Percentiles rank a stretch among this genome's conserved stretches.
phyloP scores from a whole-genome alignment of 2,888 invertebrate genomes.

The Elaeidobius kamerunicus region DNA sequence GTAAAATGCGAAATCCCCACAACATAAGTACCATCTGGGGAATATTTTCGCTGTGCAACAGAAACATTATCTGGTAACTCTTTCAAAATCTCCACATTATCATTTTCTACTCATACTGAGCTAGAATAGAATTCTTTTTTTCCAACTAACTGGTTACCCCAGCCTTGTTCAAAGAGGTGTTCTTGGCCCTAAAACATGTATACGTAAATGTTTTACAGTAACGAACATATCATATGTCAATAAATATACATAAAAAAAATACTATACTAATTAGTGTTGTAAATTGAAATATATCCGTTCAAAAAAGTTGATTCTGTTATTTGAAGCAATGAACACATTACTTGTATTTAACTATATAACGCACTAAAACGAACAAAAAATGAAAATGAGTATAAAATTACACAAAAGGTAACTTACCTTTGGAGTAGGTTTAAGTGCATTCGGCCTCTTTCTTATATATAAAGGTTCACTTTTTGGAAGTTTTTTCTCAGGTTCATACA shows the following conservation, averaged over 20 bases:
- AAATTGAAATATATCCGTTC: too few species aligned
- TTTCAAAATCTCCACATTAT: constrained; percentile 55
- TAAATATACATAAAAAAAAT: too few species aligned
- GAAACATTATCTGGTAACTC: constrained; percentile 59
- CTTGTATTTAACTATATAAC: too few species aligned
- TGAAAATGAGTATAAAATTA: too few species aligned
- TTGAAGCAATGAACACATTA: too few species aligned
- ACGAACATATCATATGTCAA: too few species aligned
- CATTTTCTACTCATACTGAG: constrained; percentile 63
- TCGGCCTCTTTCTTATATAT: constrained; percentile 59
- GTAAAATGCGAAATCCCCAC: constrained; percentile 72
- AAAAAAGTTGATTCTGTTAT: too few species aligned
- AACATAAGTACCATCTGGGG: constrained; percentile 54
- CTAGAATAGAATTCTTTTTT: constrained; percentile 67
- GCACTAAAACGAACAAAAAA: too few species aligned
- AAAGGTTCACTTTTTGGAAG: constrained; percentile 70
- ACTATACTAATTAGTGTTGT: too few species aligned
- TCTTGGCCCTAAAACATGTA: constrained; percentile 79
- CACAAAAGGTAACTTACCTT: constrained; percentile 33
- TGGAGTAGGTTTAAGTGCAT: constrained; percentile 31
- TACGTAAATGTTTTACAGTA: too few species aligned
- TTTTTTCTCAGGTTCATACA: constrained; percentile 83
- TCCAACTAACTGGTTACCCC: constrained; percentile 83
- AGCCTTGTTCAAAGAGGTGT: constrained; percentile 68
- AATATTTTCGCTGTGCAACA: constrained; percentile 59